Base-by-base conservation (phyloP, 2,797 vertebrate species). In the Hipposideros larvatus region DNA sequence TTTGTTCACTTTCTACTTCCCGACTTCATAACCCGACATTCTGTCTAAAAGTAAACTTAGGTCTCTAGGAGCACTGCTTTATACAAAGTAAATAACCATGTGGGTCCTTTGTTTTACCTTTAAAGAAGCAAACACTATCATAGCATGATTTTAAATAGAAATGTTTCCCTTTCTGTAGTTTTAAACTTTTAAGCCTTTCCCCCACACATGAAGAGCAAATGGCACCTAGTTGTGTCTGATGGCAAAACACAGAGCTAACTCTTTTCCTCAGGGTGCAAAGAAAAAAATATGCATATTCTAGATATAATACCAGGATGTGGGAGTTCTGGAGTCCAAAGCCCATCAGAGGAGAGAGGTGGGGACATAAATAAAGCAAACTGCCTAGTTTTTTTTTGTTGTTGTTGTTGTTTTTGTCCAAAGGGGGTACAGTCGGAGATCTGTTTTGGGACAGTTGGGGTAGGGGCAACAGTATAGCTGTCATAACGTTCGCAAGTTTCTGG, bases 401-500 rank as follows among this genome's bases (percentile, higher is more conserved):
- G 22, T 59, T 61, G 13, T 5, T 61, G 11, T 63, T 63, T 19
- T 98, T 98, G 98, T 98, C 98, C 98, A 93, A 98, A 98, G 95
- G 96, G 98, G 99, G 98, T 96, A 90, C 97, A 99, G 99, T 99
- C 98, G 97, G 99, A 99, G 99, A 97, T 98, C 99, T 99, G 98
- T 98, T 94, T 97, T 55, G 96, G 96, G 91, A 84, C 46, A 89
- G 96, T 87, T 14, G 31, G 86, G 91, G 68, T 51, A 84, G 82
- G 94, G 91, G 26, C 91, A 96, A 94, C 87, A 82, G 66, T 91
- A 86, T 41, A 98, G 99, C 99, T 99, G 99, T 99, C 99, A 99
- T 99, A 99, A 99, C 99, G 99, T 99, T 99, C 99, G 98, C 98
- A 99, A 99, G 99, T 99, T 98, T 98, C 98, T 98, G 98, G 98